These are phyloP conservation scores for Pyrgilauda ruficollis DNA, from an alignment of 2,113 vertebrate species.

Conservation along the genomic window DNA sequence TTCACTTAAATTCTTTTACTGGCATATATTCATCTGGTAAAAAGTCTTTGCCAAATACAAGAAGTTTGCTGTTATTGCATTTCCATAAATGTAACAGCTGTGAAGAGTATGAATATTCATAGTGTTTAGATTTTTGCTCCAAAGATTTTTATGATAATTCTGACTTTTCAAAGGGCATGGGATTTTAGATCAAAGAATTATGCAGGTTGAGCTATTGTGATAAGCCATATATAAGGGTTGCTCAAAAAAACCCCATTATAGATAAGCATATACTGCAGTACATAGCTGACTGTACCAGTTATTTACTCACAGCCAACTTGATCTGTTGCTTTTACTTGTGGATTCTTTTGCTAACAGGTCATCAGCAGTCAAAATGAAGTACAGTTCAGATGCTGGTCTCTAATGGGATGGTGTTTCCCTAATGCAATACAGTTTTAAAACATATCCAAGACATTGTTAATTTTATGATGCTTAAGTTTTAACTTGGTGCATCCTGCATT, in stretches of 20 bases:
- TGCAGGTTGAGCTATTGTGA: neutral
- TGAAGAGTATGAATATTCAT: conserved; percentile 57
- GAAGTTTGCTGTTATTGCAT: conserved; percentile 74
- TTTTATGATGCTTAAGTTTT: neutral
- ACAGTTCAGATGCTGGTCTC: neutral
- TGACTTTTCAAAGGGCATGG: neutral
- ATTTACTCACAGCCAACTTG: neutral
- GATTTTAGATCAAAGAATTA: neutral
- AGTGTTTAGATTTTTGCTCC: conserved; percentile 45
- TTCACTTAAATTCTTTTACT: conserved; percentile 38
- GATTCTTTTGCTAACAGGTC: conserved; percentile 22
- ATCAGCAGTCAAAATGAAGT: neutral
- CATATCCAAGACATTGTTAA: neutral
- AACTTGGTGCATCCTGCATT: neutral
- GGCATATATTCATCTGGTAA: conserved; percentile 17
- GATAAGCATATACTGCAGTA: neutral
- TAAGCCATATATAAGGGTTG: neutral
- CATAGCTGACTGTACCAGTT: neutral
- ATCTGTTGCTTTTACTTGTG: conserved; percentile 8
- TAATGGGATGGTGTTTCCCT: neutral
- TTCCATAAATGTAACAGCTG: conserved; percentile 65
- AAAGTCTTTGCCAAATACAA: conserved; percentile 70
- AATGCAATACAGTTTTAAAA: neutral
- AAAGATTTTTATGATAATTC: conserved; percentile 38
- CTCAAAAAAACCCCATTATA: neutral